Percentiles rank a stretch among this genome's conserved stretches.
phyloP scores from a whole-genome alignment of 2,797 vertebrate genomes.

The Pteronotus mesoamericanus region DNA sequence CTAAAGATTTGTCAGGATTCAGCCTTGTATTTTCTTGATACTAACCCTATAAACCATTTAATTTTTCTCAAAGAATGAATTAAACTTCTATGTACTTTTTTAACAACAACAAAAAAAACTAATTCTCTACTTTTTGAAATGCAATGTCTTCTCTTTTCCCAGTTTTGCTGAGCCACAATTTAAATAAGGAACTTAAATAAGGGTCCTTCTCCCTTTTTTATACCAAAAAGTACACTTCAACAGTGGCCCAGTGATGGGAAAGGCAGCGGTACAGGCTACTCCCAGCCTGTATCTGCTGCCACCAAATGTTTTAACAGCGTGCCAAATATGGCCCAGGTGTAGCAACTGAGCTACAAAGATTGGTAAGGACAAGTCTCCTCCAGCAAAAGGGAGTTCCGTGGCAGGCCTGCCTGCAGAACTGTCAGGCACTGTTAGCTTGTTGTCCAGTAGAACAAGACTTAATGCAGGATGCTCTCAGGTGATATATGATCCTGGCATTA shows the following conservation, averaged over 20 bases:
- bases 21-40: background rate
- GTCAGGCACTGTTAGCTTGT: background rate
- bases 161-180: background rate
- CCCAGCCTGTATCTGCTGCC: background rate
- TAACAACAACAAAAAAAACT: background rate
- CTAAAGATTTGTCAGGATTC: background rate
- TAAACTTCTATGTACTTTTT: background rate
- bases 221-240: background rate
- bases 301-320: background rate
- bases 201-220: background rate
- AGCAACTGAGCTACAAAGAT: background rate
- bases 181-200: background rate
- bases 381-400: background rate
- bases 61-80: conserved; percentile 21
- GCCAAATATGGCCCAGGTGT: background rate
- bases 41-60: background rate
- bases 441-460: background rate
- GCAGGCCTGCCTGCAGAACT: background rate
- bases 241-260: background rate
- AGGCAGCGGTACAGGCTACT: background rate
- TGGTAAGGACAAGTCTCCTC: background rate
- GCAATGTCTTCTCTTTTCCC: background rate
- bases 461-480: background rate
- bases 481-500: background rate
- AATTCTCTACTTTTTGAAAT: conserved; percentile 9